These are phyloP conservation scores for Condylostylus longicornis DNA, from an alignment of 1,140 invertebrate genomes.

Conservation along the genomic window DNA sequence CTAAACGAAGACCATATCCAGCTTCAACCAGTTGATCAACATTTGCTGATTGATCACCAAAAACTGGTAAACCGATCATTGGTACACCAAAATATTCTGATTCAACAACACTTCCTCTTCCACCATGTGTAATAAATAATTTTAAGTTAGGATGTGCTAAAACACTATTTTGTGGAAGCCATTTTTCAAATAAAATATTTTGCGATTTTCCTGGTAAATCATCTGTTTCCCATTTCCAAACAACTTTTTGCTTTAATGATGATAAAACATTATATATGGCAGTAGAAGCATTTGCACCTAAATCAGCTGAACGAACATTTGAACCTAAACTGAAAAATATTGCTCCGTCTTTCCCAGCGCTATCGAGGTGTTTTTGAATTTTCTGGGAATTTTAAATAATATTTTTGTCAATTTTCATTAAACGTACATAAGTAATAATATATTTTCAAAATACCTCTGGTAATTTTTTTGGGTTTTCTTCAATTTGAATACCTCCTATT, in stretches of 20 bases:
- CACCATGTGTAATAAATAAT: conserved; percentile 41
- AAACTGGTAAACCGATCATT: conserved; percentile 26
- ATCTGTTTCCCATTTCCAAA: conserved; percentile 42
- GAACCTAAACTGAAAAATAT: conserved; percentile 42
- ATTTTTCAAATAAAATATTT: conserved; percentile 37
- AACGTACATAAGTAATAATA: too few relatives aligned
- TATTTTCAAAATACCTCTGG: too few relatives aligned
- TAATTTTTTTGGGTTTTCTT: conserved; percentile 21
- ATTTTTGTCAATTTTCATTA: conserved; percentile 1
- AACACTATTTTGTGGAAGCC: conserved; percentile 36
- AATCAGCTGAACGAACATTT: conserved; percentile 23
- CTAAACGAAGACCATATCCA: background rate
- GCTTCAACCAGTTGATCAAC: conserved; percentile 18
- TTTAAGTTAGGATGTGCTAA: conserved; percentile 29
- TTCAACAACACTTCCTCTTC: conserved; percentile 35
- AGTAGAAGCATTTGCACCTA: conserved; percentile 23
- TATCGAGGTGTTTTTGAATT: conserved; percentile 33
- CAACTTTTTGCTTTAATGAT: conserved; percentile 32
- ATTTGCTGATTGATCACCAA: conserved; percentile 35
- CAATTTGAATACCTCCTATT: conserved; percentile 32
- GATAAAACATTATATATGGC: conserved; percentile 30
- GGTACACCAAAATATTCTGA: conserved; percentile 23
- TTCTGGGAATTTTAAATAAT: conserved; percentile 22
- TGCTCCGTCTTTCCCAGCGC: conserved; percentile 31
- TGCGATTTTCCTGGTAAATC: conserved; percentile 23